Evolutionary conservation across 1,140 invertebrate genomes (phyloP), one percentile per base, ranked within the genome.

Genomic region (Lordiphosa stackelbergi): DNA sequence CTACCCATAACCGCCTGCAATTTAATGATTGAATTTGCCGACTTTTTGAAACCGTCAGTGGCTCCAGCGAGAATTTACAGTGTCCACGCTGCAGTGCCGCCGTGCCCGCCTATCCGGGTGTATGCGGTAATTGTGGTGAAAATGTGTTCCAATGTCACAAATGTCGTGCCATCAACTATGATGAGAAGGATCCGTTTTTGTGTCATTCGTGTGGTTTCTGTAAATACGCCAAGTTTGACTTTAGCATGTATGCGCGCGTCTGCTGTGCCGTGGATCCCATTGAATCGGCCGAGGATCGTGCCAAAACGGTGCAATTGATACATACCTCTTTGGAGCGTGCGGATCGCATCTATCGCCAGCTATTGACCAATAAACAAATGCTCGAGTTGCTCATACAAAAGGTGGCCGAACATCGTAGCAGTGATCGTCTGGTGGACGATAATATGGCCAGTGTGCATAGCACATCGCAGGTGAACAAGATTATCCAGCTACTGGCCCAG

Each of bases 151-250:
- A 99, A 79, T 99, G 97, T 87, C 96, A 98, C 88, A 98, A 98
- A 88, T 98, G 97, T 89, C 93, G 96, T 10, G 96, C 97, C 0
- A 99, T 99, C 64, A 99, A 99, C 89, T 99, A 99, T 89, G 98
- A 99, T 88, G 97, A 99, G 88, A 98, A 98, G 87, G 98, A 99
- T 90, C 98, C 98, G 2, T 99, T 99, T 91, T 88, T 99, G 9
- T 99, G 98, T 87, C 98, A 99, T 88, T 95, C 97, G 6, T 99
- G 98, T 89, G 98, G 98, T 2, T 99, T 98, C 88, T 99, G 97
- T 90, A 99, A 99, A 89, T 99, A 99, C 89, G 98, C 97, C n/a
- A 98, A 99, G 88, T 98, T 99, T 88, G 98, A 99, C 89, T 97
- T 95, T 85, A 96, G 95, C 7, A 89, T 99, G 43, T 94, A 94